Evolutionary conservation across 2,888 invertebrate genomes (phyloP).

Genomic region (Perizoma affinitatum): DNA sequence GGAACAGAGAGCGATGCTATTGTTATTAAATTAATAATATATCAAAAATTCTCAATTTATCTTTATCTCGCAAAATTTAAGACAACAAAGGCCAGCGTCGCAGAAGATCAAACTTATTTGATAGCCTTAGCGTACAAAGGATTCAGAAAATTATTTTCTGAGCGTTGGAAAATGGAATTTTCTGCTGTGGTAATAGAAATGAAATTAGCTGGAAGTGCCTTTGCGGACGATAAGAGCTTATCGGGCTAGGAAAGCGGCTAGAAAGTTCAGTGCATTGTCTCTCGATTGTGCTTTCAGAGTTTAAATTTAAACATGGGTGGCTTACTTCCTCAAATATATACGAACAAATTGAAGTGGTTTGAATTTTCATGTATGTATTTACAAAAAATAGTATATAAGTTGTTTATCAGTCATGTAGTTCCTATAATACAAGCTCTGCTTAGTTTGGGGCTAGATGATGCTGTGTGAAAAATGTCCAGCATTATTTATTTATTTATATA

Average conservation of each 20-base stretch:
- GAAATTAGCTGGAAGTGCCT: constrained; percentile 38
- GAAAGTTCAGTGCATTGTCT: constrained; percentile 29
- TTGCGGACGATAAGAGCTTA: constrained; percentile 24
- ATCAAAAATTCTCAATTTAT: constrained; percentile 1
- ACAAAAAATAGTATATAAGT: no score
- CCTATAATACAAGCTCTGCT: no score
- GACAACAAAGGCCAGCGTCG: constrained; percentile 42
- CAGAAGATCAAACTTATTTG: constrained; percentile 57
- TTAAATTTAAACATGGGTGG: not conserved
- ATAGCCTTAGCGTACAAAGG: constrained; percentile 52
- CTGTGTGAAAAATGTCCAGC: no score
- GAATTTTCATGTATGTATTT: no score
- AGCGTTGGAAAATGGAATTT: constrained; percentile 40
- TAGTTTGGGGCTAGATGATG: no score
- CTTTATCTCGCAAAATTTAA: constrained; percentile 27
- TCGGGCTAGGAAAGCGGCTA: constrained; percentile 1
- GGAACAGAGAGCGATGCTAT: no score
- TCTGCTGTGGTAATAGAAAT: constrained; percentile 41
- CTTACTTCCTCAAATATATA: constrained; percentile 7
- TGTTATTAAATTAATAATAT: no score
- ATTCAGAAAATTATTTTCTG: constrained; percentile 47
- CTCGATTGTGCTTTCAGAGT: constrained; percentile 21
- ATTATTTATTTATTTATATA: no score
- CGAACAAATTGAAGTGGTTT: no score
- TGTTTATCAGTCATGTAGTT: no score